Conservation (phyloP, 2,888 invertebrate genomes). For the Rutpela maculata region DNA sequence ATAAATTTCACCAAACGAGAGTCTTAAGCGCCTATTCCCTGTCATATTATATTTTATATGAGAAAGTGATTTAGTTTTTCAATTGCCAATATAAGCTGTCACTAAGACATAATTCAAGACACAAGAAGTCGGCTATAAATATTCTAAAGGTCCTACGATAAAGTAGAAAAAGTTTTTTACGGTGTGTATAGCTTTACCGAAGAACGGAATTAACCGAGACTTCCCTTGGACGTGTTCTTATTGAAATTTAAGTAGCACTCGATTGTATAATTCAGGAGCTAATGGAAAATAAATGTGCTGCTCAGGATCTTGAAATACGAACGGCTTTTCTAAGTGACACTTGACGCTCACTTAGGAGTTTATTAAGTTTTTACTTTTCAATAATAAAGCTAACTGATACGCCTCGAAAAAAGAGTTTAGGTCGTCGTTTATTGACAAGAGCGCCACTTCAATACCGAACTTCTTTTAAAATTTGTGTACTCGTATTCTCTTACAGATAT, state of each 20-base stretch:
- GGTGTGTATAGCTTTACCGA: conserved; percentile 45
- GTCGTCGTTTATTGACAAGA: not conserved
- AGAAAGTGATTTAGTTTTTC: conserved; percentile 40
- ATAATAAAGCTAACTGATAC: conserved; percentile 47
- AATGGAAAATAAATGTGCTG: conserved; percentile 67
- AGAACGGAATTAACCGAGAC: conserved; percentile 53
- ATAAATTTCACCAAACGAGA: conserved; percentile 22
- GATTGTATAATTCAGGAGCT: conserved; percentile 66
- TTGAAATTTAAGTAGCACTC: conserved; percentile 63
- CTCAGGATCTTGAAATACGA: conserved; percentile 58
- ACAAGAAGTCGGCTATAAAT: conserved; percentile 30
- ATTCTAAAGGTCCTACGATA: conserved; percentile 31
- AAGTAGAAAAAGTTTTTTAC: conserved; percentile 46
- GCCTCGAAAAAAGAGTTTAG: conserved; percentile 10
- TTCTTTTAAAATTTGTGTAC: not conserved
- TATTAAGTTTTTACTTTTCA: conserved; percentile 58
- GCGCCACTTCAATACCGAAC: not conserved
- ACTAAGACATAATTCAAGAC: conserved; percentile 37
- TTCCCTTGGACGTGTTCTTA: conserved; percentile 56
- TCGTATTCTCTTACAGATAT: too few species aligned
- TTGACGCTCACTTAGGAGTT: conserved; percentile 56
- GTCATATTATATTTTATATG: conserved; percentile 37
- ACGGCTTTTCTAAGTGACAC: conserved; percentile 56
- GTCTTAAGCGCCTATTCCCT: conserved; percentile 27
- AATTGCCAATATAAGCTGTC: conserved; percentile 41